A percentile compares a stretch with the other conserved stretches of the same genome.
These are phyloP conservation scores for Sylvietta virens DNA, from an alignment of 2,113 vertebrate species.

Conservation along the genomic window DNA sequence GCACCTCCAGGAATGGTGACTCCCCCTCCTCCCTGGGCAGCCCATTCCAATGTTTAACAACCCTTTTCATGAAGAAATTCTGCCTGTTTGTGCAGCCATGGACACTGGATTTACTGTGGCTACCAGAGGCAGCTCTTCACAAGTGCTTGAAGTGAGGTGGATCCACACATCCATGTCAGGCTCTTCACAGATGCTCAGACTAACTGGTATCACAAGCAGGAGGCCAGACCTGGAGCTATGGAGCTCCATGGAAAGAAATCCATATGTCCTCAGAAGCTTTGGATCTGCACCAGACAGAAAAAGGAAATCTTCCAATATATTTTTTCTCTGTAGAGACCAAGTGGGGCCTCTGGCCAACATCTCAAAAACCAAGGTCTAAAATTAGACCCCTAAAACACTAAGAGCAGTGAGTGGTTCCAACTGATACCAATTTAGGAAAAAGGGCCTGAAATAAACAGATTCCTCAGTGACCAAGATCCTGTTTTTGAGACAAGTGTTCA, in stretches of 20 bases:
- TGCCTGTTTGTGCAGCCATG: neutral
- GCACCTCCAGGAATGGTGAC: neutral
- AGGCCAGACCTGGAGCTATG: neutral
- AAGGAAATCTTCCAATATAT: neutral
- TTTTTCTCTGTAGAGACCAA: neutral
- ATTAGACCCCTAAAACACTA: conserved; percentile 29
- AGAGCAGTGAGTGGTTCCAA: neutral
- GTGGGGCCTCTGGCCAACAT: neutral
- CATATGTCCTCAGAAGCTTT: neutral
- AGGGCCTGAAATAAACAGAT: conserved; percentile 45
- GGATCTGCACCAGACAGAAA: neutral
- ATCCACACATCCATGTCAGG: neutral
- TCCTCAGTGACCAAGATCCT: conserved; percentile 57
- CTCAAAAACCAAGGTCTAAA: neutral
- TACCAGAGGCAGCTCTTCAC: neutral
- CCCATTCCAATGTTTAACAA: neutral
- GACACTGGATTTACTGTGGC: neutral
- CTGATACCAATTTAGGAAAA: conserved; percentile 59
- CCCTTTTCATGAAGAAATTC: neutral
- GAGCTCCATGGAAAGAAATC: neutral
- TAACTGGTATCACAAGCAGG: neutral
- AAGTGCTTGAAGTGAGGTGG: neutral
- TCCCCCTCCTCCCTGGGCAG: neutral
- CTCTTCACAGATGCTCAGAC: neutral
- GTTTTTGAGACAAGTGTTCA: conserved; percentile 57